Evolutionary conservation across 2,113 vertebrate genomes (phyloP), one percentile per base, ranked within the genome.

Genomic region (Grammomys dolichurus): DNA sequence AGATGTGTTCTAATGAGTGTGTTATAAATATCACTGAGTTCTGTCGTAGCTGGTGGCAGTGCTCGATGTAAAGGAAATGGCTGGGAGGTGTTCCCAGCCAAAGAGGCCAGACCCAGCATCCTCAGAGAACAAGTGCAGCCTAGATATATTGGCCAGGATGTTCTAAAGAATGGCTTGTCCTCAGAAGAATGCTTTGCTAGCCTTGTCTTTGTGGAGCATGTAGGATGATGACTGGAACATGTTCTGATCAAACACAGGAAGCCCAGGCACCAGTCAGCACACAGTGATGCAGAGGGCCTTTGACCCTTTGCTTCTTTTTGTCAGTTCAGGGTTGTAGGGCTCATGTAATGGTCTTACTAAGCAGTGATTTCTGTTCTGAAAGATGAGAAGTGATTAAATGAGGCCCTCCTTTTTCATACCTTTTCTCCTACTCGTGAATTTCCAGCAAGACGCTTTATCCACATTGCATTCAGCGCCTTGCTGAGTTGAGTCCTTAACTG

Each of bases 21-120:
- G 82, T 93, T 96, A 96, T 96, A 96, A 96, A 97, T 95, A 96
- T 82, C 91, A 67, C 69, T 3, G 31, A 80, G 56, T 94, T 95
- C 56, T 94, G 75, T 93, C 77, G 36, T 82, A 77, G 63, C 69
- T 43, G 69, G 87, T 58, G 14, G 86, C 77, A 8, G 28, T 0
- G 4, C 97, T 94, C 60, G 85, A 17, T 85, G 63, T 65, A 91
- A 20, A 97, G 87, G 89, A 95, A 85, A 93, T 8, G 0, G 56
- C 60, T 13, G 63, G 16, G 0, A 56, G 94, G 28, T 17, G 26
- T 67, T 76, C 36, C 26, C 33, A 63, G 58, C 63, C 36, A 67
- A 89, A 28, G n/a, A 12, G 51, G 77, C 36, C 0, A 19, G 56
- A 48, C 40, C 56, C 0, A 76, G 70, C 9, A 22, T 80, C 82